Evolutionary conservation across 2,888 invertebrate species (phyloP).

Genomic region (Diaperis boleti): DNA sequence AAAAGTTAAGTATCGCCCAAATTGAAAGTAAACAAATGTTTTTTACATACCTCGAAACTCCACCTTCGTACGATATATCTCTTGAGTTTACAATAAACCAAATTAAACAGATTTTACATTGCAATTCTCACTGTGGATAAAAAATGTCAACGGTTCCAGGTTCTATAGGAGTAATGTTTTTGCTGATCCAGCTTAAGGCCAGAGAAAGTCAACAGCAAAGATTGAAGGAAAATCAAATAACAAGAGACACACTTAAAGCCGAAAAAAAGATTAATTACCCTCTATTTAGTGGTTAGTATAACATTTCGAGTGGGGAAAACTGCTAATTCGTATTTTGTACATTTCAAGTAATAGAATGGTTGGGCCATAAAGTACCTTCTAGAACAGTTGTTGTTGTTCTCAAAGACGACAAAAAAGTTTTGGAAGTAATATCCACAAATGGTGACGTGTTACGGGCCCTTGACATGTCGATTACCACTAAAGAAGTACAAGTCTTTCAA

Average conservation of each 20-base stretch:
- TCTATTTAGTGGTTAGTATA: slow-evolving; percentile 51
- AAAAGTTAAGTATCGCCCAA: no score
- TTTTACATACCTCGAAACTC: no score
- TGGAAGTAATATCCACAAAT: slow-evolving; percentile 63
- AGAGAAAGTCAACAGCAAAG: slow-evolving; percentile 31
- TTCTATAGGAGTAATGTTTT: slow-evolving; percentile 48
- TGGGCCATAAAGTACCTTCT: slow-evolving; percentile 58
- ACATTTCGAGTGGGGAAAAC: no score
- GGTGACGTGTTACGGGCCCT: slow-evolving; percentile 65
- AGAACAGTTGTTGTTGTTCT: slow-evolving; percentile 64
- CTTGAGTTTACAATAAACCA: no score
- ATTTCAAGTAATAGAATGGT: slow-evolving; percentile 62
- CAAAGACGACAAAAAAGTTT: slow-evolving; percentile 57
- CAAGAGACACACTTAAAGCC: slow-evolving; percentile 48
- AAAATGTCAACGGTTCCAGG: slow-evolving; percentile 52
- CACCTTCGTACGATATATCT: no score
- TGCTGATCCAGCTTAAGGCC: slow-evolving; percentile 50
- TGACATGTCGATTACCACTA: slow-evolving; percentile 57
- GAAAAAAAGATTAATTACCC: slow-evolving; percentile 49
- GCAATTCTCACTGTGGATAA: no score
- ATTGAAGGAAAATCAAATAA: slow-evolving; percentile 41
- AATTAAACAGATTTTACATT: no score
- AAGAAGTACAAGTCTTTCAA: slow-evolving; percentile 58
- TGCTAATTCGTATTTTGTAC: slow-evolving; percentile 29
- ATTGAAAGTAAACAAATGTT: no score